Percentiles rank a stretch among this genome's conserved stretches.
Conservation (phyloP, 2,888 invertebrate genomes). For the Drosophila falleni region DNA sequence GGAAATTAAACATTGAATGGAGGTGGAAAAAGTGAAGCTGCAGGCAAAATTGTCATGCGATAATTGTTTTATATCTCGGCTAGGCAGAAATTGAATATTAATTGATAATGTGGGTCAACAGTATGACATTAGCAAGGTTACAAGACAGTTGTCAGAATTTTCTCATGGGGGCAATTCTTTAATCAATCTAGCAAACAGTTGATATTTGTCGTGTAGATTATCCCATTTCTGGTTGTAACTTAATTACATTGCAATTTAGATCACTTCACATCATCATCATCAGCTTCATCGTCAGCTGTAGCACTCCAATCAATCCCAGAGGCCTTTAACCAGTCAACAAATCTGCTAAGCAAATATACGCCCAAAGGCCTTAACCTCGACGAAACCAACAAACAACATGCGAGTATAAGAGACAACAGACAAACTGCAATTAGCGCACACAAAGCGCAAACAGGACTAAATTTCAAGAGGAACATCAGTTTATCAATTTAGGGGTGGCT, state of each 20-base stretch:
- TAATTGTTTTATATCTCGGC: constrained; percentile 60
- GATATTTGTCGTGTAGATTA: constrained; percentile 44
- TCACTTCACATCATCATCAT: constrained; percentile 35
- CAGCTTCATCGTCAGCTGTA: constrained; percentile 20
- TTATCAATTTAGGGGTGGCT: constrained; percentile 30
- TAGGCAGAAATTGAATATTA: constrained; percentile 35
- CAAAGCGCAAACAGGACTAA: constrained; percentile 62
- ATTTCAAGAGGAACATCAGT: constrained; percentile 14
- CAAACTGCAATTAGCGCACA: constrained; percentile 72
- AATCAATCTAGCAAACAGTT: constrained; percentile 34
- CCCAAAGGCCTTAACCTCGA: constrained; percentile 46
- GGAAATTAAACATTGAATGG: constrained; percentile 78
- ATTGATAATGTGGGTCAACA: constrained; percentile 46
- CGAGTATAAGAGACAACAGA: constrained; percentile 29
- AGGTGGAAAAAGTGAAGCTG: constrained; percentile 28
- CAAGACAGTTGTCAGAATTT: neutral
- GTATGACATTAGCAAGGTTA: neutral
- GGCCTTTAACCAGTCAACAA: constrained; percentile 50
- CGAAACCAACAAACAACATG: constrained; percentile 39
- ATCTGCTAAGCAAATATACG: constrained; percentile 55
- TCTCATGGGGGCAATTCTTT: constrained; percentile 1
- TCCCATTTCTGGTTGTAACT: constrained; percentile 35
- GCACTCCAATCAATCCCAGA: constrained; percentile 35
- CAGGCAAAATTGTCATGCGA: constrained; percentile 61
- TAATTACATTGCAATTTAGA: constrained; percentile 60